Evolutionary conservation across 2,888 invertebrate genomes (phyloP), one percentile per base, ranked within the genome.

Genomic region (Pseudanteris insignis): DNA sequence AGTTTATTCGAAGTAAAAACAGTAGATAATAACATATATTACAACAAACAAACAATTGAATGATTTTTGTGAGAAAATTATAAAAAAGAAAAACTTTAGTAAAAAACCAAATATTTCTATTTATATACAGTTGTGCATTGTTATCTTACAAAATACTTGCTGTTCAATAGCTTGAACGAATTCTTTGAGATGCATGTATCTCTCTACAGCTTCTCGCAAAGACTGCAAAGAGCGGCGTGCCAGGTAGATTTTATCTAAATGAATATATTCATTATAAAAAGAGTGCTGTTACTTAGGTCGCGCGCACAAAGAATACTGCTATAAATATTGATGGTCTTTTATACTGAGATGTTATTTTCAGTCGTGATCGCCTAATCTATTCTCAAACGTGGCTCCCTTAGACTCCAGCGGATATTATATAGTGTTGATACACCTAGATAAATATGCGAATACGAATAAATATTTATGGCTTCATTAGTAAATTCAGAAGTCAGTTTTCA

Each of bases 391-490:
- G 65, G 63, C 53, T 64, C 61, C 46, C 63, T 63, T 59, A 44
- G 46, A 68, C 69, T 59, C 46, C 67, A n/a, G n/a, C n/a, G n/a
- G n/a, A n/a, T n/a, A n/a, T n/a, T n/a, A n/a, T n/a, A n/a, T n/a
- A n/a, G 64, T 54, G 65, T 64, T 67, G 65, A 63, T 66, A 68
- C 68, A 70, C 70, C 70, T 65, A 69, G 72, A 74, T 76, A 64
- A 64, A 55, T 55, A 51, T 44, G 30, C 69, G 66, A 69, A 66
- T 69, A 68, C 69, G 67, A 70, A 69, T 69, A 71, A 71, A 77
- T 79, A 77, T 79, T 76, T 75, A 79, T 77, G 78, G 74, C 78
- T 79, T 76, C 77, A 79, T 79, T 76, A 78, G 72, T 55, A 64
- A 64, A n/a, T n/a, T n/a, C n/a, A n/a, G n/a, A n/a, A n/a, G n/a